Percentiles rank a stretch among this genome's conserved stretches.
Evolutionary conservation across 2,888 invertebrate genomes (phyloP).

Genomic region (Lypha dubia): DNA sequence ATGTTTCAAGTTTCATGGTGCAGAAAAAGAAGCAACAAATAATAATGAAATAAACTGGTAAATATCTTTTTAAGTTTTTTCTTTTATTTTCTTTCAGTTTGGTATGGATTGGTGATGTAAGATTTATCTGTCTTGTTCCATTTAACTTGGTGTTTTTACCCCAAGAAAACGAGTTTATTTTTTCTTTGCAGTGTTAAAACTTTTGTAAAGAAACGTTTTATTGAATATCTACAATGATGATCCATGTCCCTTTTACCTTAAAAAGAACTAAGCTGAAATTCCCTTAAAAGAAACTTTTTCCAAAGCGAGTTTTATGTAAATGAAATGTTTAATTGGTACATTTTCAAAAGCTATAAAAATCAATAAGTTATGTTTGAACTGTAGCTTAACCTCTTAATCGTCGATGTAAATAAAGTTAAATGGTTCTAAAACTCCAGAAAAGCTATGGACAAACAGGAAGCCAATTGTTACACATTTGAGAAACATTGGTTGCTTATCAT

Average conservation of each 20-base stretch:
- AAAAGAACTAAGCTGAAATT: too few relatives aligned
- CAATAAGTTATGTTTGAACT: too few relatives aligned
- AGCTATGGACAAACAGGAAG: too few relatives aligned
- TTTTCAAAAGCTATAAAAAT: too few relatives aligned
- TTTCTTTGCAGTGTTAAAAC: neutral
- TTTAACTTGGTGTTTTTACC: neutral
- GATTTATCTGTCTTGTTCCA: slow-evolving; percentile 11
- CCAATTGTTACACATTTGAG: too few relatives aligned
- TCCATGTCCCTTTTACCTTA: neutral
- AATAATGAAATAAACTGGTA: slow-evolving; percentile 21
- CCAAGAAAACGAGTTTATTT: slow-evolving; percentile 1
- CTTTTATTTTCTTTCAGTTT: neutral
- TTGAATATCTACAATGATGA: neutral
- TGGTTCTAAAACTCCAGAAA: too few relatives aligned
- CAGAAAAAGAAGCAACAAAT: neutral
- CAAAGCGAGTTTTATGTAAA: too few relatives aligned
- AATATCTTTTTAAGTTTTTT: slow-evolving; percentile 10
- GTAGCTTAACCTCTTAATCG: too few relatives aligned
- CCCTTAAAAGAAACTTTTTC: too few relatives aligned
- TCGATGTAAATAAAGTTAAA: neutral
- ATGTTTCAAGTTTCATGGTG: slow-evolving; percentile 26
- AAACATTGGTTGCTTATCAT: too few relatives aligned
- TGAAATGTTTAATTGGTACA: too few relatives aligned
- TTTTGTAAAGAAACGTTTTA: neutral
- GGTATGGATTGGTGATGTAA: slow-evolving; percentile 1